A percentile compares a stretch with the other conserved stretches of the same genome.
Conservation (phyloP, 2,113 vertebrate genomes). For the Engystomops pustulosus region DNA sequence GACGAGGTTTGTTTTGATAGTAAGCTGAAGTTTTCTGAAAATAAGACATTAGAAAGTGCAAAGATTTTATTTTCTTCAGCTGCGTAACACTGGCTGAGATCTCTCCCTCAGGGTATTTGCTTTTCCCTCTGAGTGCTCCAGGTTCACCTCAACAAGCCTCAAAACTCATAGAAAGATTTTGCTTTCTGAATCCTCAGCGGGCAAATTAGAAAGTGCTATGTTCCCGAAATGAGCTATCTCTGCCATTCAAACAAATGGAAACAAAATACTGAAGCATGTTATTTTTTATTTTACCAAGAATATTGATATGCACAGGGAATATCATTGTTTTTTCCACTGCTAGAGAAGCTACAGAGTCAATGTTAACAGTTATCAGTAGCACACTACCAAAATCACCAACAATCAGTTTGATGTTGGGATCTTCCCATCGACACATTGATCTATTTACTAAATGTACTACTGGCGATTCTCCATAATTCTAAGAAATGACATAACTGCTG, state of each 20-base stretch:
- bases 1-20: constrained; percentile 55
- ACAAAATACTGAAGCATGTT: neutral
- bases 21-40: constrained; percentile 51
- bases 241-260: constrained; percentile 7
- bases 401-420: too few species aligned
- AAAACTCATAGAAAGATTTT: constrained; percentile 45
- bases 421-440: too few species aligned
- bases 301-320: neutral
- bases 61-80: constrained; percentile 51
- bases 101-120: constrained; percentile 53
- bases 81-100: constrained; percentile 38
- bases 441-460: neutral
- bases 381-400: neutral
- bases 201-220: constrained; percentile 37
- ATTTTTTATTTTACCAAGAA: constrained; percentile 14
- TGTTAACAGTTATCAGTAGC: too few species aligned
- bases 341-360: neutral
- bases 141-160: constrained; percentile 52
- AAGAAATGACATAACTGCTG: too few species aligned
- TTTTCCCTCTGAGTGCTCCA: constrained; percentile 47
- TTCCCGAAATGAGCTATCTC: constrained; percentile 40
- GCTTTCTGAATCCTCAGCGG: constrained; percentile 46
- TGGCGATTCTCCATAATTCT: too few species aligned
- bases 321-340: neutral
- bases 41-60: constrained; percentile 41